Conservation (phyloP, 2,888 invertebrate genomes). For the Choristoneura rosaceana region DNA sequence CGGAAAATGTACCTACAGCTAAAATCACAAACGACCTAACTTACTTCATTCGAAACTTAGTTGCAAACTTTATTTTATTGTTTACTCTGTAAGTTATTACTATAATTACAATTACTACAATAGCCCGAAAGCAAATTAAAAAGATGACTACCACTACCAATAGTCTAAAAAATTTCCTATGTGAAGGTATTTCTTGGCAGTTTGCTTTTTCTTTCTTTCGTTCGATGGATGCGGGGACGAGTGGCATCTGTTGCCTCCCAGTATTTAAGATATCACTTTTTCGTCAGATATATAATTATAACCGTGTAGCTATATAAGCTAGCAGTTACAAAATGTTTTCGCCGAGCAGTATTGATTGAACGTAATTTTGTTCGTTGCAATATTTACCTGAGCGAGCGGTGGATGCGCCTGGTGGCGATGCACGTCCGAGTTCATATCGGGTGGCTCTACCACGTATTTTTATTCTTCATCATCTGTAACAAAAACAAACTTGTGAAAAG, state of each 20-base stretch:
- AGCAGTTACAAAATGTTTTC: background rate
- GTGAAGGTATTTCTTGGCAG: background rate
- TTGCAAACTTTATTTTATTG: background rate
- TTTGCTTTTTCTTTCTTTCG: background rate
- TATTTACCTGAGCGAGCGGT: conserved; percentile 79
- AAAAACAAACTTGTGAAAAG: conserved; percentile 47
- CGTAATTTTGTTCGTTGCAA: background rate
- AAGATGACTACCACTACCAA: background rate
- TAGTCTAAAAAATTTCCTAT: background rate
- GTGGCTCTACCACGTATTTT: conserved; percentile 69
- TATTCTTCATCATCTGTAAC: conserved; percentile 79
- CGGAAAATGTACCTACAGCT: background rate
- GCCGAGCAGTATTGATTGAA: background rate
- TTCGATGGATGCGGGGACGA: background rate
- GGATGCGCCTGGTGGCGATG: conserved; percentile 83
- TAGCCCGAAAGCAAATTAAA: background rate
- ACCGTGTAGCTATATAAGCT: background rate
- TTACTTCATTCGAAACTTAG: background rate
- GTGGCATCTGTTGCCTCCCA: background rate
- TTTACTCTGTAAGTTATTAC: background rate
- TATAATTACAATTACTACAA: background rate
- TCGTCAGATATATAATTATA: background rate
- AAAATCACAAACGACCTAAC: conserved; percentile 1
- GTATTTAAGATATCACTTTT: background rate
- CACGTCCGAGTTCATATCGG: conserved; percentile 83